A percentile compares a stretch with the other conserved stretches of the same genome.
phyloP scores from a whole-genome alignment of 1,140 invertebrate genomes.

The Nasonia giraulti region DNA sequence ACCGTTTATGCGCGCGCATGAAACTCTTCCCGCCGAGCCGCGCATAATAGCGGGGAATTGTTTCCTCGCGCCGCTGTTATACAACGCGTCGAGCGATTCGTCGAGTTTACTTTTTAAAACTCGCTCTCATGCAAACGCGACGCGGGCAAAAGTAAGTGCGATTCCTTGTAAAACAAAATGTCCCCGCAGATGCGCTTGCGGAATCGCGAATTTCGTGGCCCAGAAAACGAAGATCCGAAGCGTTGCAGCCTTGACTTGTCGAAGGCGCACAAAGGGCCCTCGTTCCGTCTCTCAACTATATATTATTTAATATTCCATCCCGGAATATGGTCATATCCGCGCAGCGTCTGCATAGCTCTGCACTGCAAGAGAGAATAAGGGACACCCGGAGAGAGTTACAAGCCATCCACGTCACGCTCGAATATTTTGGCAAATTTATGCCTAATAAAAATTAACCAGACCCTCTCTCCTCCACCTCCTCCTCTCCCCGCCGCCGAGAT shows the following conservation, averaged over 20 bases:
- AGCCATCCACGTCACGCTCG: constrained; percentile 67
- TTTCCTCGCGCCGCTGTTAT: too few relatives aligned
- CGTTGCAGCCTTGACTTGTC: neutral
- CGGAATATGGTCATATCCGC: constrained; percentile 26
- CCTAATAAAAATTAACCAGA: constrained; percentile 72
- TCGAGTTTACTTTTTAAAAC: neutral
- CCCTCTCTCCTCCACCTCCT: constrained; percentile 18
- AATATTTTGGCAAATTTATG: constrained; percentile 73
- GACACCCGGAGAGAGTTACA: constrained; percentile 63
- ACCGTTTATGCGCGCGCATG: too few relatives aligned
- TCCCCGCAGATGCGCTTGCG: neutral
- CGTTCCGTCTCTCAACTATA: constrained; percentile 27
- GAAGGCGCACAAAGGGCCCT: neutral
- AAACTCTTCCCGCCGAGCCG: too few relatives aligned
- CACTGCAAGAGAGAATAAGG: constrained; percentile 49
- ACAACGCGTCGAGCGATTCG: too few relatives aligned
- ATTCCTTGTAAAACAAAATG: constrained; percentile 4
- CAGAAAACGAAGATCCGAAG: neutral
- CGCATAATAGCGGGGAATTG: neutral
- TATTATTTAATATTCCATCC: constrained; percentile 46
- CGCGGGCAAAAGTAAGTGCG: neutral
- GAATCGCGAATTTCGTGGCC: too few relatives aligned
- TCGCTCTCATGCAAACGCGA: too few relatives aligned
- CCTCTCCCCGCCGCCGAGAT: neutral
- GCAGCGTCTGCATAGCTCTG: neutral